These are phyloP conservation scores for Melipona quadrifasciata DNA, from an alignment of 1,140 invertebrate species.

Conservation along the genomic window DNA sequence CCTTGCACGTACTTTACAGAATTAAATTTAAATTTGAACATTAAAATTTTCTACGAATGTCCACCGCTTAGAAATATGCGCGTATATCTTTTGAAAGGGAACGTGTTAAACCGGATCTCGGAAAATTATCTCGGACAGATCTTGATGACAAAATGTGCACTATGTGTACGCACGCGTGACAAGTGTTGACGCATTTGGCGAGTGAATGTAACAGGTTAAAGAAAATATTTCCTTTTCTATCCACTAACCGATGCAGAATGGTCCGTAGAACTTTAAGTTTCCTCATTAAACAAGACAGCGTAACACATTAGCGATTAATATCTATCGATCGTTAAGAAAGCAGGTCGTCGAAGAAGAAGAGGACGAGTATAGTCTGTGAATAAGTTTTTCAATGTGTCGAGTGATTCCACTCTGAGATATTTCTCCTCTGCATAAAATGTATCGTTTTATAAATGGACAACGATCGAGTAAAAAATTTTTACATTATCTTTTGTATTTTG, in stretches of 20 bases:
- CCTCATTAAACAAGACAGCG: neutral
- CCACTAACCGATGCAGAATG: neutral
- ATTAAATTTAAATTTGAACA: too few relatives aligned
- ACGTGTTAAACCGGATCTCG: neutral
- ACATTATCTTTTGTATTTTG: too few relatives aligned
- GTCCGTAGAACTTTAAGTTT: neutral
- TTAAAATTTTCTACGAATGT: neutral
- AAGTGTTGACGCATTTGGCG: neutral
- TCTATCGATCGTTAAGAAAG: neutral
- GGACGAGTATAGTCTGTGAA: neutral
- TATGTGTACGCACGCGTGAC: neutral
- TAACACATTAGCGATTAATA: neutral
- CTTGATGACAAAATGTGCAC: neutral
- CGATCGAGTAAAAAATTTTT: too few relatives aligned
- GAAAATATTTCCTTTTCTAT: neutral
- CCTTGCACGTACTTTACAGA: too few relatives aligned
- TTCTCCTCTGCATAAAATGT: neutral
- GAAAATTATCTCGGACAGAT: neutral
- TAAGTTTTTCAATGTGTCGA: neutral
- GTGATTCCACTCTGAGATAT: neutral
- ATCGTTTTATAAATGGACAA: too few relatives aligned
- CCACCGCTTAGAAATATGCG: neutral
- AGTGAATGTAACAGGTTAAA: neutral
- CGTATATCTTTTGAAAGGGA: neutral
- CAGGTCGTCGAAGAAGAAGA: neutral